phyloP scores from a whole-genome alignment of 2,797 vertebrate genomes.

The Hoplostethus mediterraneus region DNA sequence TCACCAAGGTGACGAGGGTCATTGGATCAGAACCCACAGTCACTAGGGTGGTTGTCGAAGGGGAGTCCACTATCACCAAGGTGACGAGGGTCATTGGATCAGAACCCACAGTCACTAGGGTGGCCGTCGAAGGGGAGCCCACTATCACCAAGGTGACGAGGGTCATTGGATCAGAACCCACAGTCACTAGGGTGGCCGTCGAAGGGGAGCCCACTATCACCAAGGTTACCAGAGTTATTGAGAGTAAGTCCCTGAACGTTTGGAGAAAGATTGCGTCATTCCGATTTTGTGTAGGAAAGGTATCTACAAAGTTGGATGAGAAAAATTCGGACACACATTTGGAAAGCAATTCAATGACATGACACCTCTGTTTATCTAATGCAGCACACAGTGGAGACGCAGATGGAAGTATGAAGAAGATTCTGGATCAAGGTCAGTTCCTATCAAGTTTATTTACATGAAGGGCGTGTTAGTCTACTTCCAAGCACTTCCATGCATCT shows the following conservation, averaged over 20 bases:
- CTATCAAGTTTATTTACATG: not conserved
- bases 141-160: conserved; percentile 80
- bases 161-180: conserved; percentile 78
- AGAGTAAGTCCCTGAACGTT: conserved; percentile 57
- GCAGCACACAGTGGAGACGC: conserved; percentile 71
- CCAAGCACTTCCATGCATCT: conserved; percentile 17
- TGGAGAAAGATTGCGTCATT: not conserved
- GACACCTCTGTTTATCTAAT: conserved; percentile 4
- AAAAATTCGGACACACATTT: not conserved
- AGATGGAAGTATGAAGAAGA: conserved; percentile 80
- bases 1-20: conserved; percentile 81
- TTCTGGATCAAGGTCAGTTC: conserved; percentile 88
- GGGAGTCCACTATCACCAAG: conserved; percentile 80
- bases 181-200: conserved; percentile 81
- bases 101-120: conserved; percentile 80
- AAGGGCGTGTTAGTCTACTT: conserved; percentile 5
- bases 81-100: conserved; percentile 79
- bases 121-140: conserved; percentile 82
- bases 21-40: conserved; percentile 78
- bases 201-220: conserved; percentile 82
- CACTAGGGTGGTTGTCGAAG: conserved; percentile 83
- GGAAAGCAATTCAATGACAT: not conserved
- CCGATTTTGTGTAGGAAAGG: not conserved
- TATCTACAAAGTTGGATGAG: no score
- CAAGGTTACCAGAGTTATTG: conserved; percentile 78